Percentiles rank a stretch among this genome's conserved stretches.
These are phyloP conservation scores for Physocephala rufipes DNA, from an alignment of 2,888 invertebrate genomes.

Conservation along the genomic window DNA sequence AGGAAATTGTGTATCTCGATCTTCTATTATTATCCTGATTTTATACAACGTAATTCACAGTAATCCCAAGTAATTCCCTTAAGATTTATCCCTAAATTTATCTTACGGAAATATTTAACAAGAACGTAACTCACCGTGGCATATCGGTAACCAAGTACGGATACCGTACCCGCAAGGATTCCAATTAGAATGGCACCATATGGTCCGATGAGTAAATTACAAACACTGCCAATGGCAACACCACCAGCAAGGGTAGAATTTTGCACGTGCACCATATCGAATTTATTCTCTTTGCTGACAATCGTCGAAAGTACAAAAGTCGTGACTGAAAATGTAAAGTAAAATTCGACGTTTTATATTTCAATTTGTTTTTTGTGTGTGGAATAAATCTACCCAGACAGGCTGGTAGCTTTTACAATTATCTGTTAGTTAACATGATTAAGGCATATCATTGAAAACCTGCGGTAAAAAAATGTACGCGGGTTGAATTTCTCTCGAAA, in stretches of 20 bases:
- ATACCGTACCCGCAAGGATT: conserved; percentile 78
- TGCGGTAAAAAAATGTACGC: no score
- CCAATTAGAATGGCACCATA: conserved; percentile 86
- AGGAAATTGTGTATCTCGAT: no score
- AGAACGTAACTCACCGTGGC: conserved; percentile 72
- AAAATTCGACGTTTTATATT: not conserved
- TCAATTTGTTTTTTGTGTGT: not conserved
- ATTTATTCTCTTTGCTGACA: conserved; percentile 77
- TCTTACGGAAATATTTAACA: not conserved
- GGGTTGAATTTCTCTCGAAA: no score
- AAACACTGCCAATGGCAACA: conserved; percentile 88
- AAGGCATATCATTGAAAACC: no score
- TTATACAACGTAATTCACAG: no score
- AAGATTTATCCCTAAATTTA: not conserved
- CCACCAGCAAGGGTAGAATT: conserved; percentile 94
- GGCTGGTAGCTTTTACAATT: no score
- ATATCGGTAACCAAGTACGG: conserved; percentile 82
- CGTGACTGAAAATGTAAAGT: conserved; percentile 69
- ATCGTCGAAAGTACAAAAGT: conserved; percentile 85
- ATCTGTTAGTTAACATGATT: no score
- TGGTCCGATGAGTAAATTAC: conserved; percentile 83
- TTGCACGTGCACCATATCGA: conserved; percentile 93
- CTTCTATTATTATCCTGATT: no score
- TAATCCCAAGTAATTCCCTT: no score
- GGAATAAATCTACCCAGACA: not conserved